Evolutionary conservation across 2,888 invertebrate species (phyloP).

Genomic region (Holacanthella duospinosa): DNA sequence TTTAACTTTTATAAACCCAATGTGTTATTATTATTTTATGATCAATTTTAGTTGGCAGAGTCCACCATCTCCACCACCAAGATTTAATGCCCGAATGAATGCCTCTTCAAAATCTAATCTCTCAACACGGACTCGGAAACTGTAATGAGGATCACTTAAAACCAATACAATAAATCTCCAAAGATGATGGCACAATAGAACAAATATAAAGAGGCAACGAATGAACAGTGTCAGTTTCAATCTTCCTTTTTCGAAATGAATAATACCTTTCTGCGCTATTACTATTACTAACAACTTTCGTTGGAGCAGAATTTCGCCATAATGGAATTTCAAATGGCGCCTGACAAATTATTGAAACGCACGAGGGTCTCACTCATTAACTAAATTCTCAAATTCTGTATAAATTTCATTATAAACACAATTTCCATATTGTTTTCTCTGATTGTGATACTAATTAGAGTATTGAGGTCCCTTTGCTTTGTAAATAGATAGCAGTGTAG

Average conservation of each 20-base stretch:
- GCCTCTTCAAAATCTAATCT: slow-evolving; percentile 33
- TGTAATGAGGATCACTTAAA: slow-evolving; percentile 16
- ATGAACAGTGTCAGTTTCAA: neutral
- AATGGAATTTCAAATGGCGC: too few species aligned
- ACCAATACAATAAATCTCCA: slow-evolving; percentile 1
- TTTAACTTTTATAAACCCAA: too few species aligned
- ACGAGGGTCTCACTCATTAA: neutral
- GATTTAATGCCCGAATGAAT: slow-evolving; percentile 32
- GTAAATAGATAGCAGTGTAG: neutral
- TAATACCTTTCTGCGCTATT: too few species aligned
- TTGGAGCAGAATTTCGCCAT: too few species aligned
- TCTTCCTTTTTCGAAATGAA: neutral
- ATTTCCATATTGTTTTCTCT: neutral
- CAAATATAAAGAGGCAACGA: neutral
- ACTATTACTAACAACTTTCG: too few species aligned
- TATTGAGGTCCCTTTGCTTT: neutral
- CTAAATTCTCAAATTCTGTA: neutral
- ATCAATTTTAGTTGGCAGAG: slow-evolving; percentile 37
- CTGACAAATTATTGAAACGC: too few species aligned
- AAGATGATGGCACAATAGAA: neutral
- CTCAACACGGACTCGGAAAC: slow-evolving; percentile 34
- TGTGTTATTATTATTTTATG: too few species aligned
- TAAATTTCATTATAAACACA: neutral
- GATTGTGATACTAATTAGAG: neutral
- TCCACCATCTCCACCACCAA: slow-evolving; percentile 36